A percentile compares a stretch with the other conserved stretches of the same genome.
phyloP scores from a whole-genome alignment of 1,140 invertebrate species.

The Neodiprion fabricii region DNA sequence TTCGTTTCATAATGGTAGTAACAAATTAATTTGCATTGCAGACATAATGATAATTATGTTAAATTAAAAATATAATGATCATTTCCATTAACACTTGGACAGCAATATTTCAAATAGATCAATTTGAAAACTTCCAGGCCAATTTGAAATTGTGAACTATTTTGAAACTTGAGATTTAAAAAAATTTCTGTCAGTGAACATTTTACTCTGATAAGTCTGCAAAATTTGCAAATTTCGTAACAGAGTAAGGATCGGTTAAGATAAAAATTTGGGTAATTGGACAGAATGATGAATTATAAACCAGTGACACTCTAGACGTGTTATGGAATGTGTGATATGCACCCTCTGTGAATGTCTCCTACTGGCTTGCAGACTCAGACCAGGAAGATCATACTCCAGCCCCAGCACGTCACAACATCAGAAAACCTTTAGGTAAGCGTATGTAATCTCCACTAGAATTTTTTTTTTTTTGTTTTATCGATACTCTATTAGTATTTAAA shows the following conservation, averaged over 20 bases:
- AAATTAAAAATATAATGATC: slow-evolving; percentile 10
- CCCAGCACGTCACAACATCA: slow-evolving; percentile 57
- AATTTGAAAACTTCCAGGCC: too few species aligned
- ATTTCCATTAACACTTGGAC: slow-evolving; percentile 9
- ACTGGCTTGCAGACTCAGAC: slow-evolving; percentile 62
- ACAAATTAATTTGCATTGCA: slow-evolving; percentile 27
- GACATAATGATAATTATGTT: slow-evolving; percentile 8
- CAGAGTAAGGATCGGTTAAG: not conserved
- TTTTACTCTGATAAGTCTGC: too few species aligned
- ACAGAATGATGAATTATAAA: slow-evolving; percentile 23
- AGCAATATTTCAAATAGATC: slow-evolving; percentile 4
- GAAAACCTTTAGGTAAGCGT: slow-evolving; percentile 61
- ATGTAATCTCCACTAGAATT: slow-evolving; percentile 9
- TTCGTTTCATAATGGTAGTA: slow-evolving; percentile 14
- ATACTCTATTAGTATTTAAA: not conserved
- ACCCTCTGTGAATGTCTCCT: slow-evolving; percentile 61
- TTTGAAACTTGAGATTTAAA: not conserved
- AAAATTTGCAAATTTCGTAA: too few species aligned
- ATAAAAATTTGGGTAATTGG: not conserved
- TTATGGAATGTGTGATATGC: slow-evolving; percentile 61
- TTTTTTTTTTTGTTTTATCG: not conserved
- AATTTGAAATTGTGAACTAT: too few species aligned
- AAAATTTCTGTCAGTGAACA: not conserved
- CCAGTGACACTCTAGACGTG: slow-evolving; percentile 55
- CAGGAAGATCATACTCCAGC: slow-evolving; percentile 62